These are phyloP conservation scores for Pseudopleuronectes americanus DNA, from an alignment of 2,797 vertebrate genomes.

Conservation along the genomic window DNA sequence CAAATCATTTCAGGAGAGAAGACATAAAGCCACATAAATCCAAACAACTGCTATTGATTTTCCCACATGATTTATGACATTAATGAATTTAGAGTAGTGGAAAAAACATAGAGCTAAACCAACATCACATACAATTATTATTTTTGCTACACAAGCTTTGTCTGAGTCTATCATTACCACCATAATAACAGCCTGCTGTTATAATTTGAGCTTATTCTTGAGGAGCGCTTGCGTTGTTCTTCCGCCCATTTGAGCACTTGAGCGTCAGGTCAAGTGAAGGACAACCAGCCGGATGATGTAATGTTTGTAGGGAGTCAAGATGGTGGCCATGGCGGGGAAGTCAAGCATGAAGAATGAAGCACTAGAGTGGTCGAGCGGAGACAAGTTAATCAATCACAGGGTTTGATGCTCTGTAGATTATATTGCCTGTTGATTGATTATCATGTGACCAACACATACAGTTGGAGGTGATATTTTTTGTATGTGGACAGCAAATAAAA, in stretches of 20 bases:
- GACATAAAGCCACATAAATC: conserved; percentile 75
- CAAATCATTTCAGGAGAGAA: conserved; percentile 74
- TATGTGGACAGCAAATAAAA: not conserved
- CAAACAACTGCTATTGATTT: conserved; percentile 77
- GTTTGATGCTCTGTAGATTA: conserved; percentile 48
- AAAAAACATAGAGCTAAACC: conserved; percentile 49
- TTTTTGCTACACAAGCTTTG: conserved; percentile 30
- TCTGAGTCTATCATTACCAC: conserved; percentile 35
- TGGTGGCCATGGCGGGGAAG: conserved; percentile 67
- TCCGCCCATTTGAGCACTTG: conserved; percentile 39
- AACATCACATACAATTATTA: conserved; percentile 43
- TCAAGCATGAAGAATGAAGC: conserved; percentile 67
- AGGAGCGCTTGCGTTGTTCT: conserved; percentile 45
- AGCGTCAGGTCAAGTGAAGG: conserved; percentile 75
- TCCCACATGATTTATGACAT: conserved; percentile 68
- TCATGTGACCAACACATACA: conserved; percentile 27
- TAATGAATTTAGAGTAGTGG: conserved; percentile 51
- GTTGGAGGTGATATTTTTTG: conserved; percentile 14
- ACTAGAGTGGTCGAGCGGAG: conserved; percentile 44
- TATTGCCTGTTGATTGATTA: conserved; percentile 58
- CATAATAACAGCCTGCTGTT: conserved; percentile 23
- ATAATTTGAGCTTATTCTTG: conserved; percentile 42
- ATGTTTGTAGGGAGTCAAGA: conserved; percentile 72
- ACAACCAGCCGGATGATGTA: conserved; percentile 71
- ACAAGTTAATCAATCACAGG: conserved; percentile 65